Evolutionary conservation across 1,140 invertebrate genomes (phyloP), one percentile per base, ranked within the genome.

Genomic region (Homalodisca vitripennis): DNA sequence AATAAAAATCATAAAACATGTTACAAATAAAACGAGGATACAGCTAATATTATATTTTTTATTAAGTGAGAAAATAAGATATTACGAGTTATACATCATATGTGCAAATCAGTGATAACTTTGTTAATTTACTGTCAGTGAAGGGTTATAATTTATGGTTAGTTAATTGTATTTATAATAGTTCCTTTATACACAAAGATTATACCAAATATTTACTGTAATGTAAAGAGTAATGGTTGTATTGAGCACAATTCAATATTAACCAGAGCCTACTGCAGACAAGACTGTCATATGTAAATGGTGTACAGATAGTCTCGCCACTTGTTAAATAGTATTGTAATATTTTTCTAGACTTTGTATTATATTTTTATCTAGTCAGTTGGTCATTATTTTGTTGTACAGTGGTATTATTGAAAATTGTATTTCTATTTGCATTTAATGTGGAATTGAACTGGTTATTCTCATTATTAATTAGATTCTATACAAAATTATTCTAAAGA

Each of bases 281-380:
- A 53, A 60, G 55, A 60, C 55, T 60, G 55, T 24, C 27, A 12
- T 24, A 27, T 60, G 55, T 60, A 60, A 27, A 60, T 60, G 55
- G 27, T 60, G 55, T 60, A 60, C 55, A 60, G 55, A 12, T 24
- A 3, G n/a, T 53, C 20, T 53, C 48, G 10, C 34, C 6, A 41
- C 17, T 53, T 53, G 55, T 60, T 60, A 27, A 60, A 60, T 60
- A 60, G 55, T 60, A 60, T 60, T 60, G 55, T 60, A 60, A 60
- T 60, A 60, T 60, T 60, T 60, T 60, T 60, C 55, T 60, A 60
- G 55, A 60, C 55, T 60, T 60, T 60, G 55, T 60, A 60, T 60
- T 27, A 60, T 60, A 60, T 60, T 60, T 27, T 27, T 27, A 60
- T 60, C 55, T 60, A 60, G 55, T 60, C 55, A 60, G 55, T 60